phyloP scores from a whole-genome alignment of 2,888 invertebrate species.

The Nomada fabriciana region DNA sequence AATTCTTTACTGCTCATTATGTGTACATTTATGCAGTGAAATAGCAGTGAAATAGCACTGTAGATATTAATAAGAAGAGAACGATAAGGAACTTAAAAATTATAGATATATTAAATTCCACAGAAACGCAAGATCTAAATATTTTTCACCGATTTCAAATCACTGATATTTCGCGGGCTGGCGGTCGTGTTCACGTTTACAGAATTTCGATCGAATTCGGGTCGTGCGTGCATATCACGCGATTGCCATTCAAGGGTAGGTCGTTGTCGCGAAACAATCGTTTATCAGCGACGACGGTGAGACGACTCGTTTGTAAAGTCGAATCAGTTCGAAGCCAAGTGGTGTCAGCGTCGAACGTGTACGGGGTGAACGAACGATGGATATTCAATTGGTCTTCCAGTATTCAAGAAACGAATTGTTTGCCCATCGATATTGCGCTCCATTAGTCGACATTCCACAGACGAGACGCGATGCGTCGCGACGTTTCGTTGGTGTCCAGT shows the following conservation, averaged over 20 bases:
- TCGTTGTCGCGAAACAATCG: slow-evolving; percentile 29
- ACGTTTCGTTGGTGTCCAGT: not conserved
- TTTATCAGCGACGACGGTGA: slow-evolving; percentile 1
- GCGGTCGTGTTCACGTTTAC: slow-evolving; percentile 15
- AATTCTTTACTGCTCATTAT: too few relatives aligned
- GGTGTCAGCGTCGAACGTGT: slow-evolving; percentile 32
- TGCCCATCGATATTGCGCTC: slow-evolving; percentile 8
- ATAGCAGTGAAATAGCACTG: too few relatives aligned
- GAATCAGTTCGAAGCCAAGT: slow-evolving; percentile 22
- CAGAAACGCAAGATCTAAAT: not conserved
- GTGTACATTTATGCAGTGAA: too few relatives aligned
- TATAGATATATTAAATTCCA: not conserved
- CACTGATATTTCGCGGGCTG: slow-evolving; percentile 11
- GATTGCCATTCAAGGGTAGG: slow-evolving; percentile 19
- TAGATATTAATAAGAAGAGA: too few relatives aligned
- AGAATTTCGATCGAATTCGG: slow-evolving; percentile 21
- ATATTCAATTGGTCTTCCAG: slow-evolving; percentile 22
- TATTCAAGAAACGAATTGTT: slow-evolving; percentile 33
- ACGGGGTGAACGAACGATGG: slow-evolving; percentile 52
- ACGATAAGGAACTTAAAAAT: too few relatives aligned
- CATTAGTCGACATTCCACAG: slow-evolving; percentile 15
- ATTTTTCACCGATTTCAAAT: too few relatives aligned
- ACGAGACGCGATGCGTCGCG: not conserved
- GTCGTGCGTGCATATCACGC: slow-evolving; percentile 17
- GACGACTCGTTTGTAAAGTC: not conserved